Evolutionary conservation across 2,888 invertebrate genomes (phyloP).

Genomic region (Leucophenga montana): DNA sequence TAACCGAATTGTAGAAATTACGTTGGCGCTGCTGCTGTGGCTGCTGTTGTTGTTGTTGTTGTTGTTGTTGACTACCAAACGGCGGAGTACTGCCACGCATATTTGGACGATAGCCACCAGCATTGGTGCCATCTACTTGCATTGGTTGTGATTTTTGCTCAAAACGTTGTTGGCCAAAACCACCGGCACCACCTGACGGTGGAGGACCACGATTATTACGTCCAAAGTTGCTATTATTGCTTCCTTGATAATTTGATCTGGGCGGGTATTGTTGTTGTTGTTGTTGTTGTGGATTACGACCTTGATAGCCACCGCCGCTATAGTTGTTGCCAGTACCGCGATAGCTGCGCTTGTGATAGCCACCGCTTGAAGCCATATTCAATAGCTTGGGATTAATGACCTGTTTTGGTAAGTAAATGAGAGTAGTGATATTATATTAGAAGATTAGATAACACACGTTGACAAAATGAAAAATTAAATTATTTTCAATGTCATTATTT

Average conservation of each 20-base stretch:
- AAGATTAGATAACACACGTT: too few species aligned
- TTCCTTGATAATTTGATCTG: slow-evolving; percentile 31
- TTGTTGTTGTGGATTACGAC: slow-evolving; percentile 57
- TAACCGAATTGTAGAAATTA: slow-evolving; percentile 4
- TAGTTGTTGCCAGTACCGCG: slow-evolving; percentile 58
- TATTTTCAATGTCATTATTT: too few species aligned
- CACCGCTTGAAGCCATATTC: slow-evolving; percentile 78
- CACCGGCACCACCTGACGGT: slow-evolving; percentile 40
- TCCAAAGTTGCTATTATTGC: slow-evolving; percentile 36
- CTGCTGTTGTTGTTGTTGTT: slow-evolving; percentile 43
- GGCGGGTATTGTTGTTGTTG: slow-evolving; percentile 38
- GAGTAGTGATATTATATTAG: background rate
- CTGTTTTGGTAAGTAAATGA: slow-evolving; percentile 48
- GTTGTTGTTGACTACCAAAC: slow-evolving; percentile 47
- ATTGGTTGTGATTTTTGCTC: slow-evolving; percentile 50
- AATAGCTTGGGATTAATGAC: slow-evolving; percentile 91
- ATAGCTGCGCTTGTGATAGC: slow-evolving; percentile 60
- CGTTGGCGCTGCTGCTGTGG: slow-evolving; percentile 38
- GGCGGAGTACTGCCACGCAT: slow-evolving; percentile 31
- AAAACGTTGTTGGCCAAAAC: slow-evolving; percentile 46
- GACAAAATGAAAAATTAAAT: too few species aligned
- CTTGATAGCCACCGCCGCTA: slow-evolving; percentile 60
- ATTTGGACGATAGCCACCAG: slow-evolving; percentile 26
- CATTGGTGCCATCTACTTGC: slow-evolving; percentile 21
- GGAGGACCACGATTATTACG: slow-evolving; percentile 30